Conservation (phyloP, 2,888 invertebrate genomes). For the Aporophyla nigra region DNA sequence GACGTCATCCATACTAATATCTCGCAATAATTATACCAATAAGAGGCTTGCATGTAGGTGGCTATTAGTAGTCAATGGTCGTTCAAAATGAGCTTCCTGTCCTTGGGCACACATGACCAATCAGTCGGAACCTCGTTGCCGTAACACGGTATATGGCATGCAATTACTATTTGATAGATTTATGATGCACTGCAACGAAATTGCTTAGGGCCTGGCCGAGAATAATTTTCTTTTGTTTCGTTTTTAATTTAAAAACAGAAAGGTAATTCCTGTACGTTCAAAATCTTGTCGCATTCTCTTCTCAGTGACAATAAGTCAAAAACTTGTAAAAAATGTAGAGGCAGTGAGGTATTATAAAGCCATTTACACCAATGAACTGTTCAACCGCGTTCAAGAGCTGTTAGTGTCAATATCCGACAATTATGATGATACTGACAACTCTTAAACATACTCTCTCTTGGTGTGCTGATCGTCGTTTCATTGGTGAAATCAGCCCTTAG, state of each 20-base stretch:
- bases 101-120: conserved; percentile 69
- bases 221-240: background rate
- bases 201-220: background rate
- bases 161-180: conserved; percentile 63
- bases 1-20: conserved; percentile 51
- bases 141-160: conserved; percentile 47
- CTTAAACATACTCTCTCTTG: too few relatives aligned
- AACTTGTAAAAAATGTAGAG: too few relatives aligned
- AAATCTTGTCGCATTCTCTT: too few relatives aligned
- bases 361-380: too few relatives aligned
- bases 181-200: conserved; percentile 57
- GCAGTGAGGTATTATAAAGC: background rate
- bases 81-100: conserved; percentile 67
- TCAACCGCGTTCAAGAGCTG: too few relatives aligned
- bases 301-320: background rate
- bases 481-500: too few relatives aligned
- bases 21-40: conserved; percentile 63
- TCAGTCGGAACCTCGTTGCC: conserved; percentile 67
- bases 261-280: too few relatives aligned
- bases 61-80: conserved; percentile 64
- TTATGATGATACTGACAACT: too few relatives aligned
- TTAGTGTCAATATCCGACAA: too few relatives aligned
- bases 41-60: conserved; percentile 51
- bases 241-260: background rate
- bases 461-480: too few relatives aligned